Evolutionary conservation across 2,888 invertebrate genomes (phyloP).

Genomic region (Clepsis dumicolana): DNA sequence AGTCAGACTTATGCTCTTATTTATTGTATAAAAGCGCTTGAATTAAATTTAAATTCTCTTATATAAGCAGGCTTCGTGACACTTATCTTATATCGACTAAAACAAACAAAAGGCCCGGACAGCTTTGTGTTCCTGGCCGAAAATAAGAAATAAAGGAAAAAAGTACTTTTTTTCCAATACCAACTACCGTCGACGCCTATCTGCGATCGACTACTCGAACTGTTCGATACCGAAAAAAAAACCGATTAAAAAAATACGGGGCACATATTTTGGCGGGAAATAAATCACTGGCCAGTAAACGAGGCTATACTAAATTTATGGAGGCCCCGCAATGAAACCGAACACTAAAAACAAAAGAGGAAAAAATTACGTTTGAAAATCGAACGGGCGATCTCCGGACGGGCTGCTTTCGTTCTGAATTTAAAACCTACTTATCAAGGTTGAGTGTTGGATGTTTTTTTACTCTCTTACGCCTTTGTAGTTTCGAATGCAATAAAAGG

Average conservation of each 20-base stretch:
- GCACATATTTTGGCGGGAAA: slow-evolving; percentile 84
- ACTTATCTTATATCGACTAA: slow-evolving; percentile 70
- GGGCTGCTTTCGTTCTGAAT: slow-evolving; percentile 17
- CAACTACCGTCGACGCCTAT: slow-evolving; percentile 83
- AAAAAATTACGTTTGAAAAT: slow-evolving; percentile 65
- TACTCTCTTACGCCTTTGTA: slow-evolving; percentile 43
- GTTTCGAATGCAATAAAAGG: slow-evolving; percentile 48
- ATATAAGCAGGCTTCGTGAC: slow-evolving; percentile 54
- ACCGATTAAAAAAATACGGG: slow-evolving; percentile 66
- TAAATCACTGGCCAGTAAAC: slow-evolving; percentile 81
- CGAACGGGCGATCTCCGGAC: slow-evolving; percentile 46
- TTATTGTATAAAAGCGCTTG: not conserved
- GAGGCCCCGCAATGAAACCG: slow-evolving; percentile 69
- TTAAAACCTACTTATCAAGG: slow-evolving; percentile 17
- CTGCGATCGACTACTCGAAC: slow-evolving; percentile 83
- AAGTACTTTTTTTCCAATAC: slow-evolving; percentile 64
- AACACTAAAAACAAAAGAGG: slow-evolving; percentile 68
- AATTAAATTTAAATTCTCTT: slow-evolving; percentile 21
- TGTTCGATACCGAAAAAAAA: slow-evolving; percentile 74
- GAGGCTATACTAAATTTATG: slow-evolving; percentile 82
- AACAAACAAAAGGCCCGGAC: slow-evolving; percentile 62
- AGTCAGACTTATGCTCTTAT: not conserved
- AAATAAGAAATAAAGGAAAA: slow-evolving; percentile 60
- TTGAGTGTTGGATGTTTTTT: slow-evolving; percentile 24
- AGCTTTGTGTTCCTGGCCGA: slow-evolving; percentile 68